These are phyloP conservation scores for Pygathrix nemaeus DNA, from an alignment of 2,113 vertebrate genomes.

Conservation along the genomic window DNA sequence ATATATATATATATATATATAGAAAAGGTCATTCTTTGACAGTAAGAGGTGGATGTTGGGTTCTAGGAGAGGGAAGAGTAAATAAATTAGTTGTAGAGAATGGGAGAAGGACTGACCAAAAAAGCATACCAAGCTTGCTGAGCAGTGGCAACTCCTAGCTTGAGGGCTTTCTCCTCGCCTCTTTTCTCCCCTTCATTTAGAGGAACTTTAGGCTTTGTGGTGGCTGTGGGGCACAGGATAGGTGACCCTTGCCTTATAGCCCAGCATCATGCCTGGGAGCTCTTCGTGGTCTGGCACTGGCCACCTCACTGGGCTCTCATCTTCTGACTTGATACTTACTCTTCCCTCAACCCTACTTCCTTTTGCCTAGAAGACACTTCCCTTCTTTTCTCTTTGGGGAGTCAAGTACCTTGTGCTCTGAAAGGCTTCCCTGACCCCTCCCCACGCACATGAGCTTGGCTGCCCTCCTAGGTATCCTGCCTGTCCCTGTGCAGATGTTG, in stretches of 20 bases:
- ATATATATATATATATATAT: neutral
- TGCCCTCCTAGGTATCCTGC: neutral
- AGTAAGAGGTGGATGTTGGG: neutral
- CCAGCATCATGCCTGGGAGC: neutral
- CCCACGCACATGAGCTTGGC: neutral
- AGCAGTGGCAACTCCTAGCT: neutral
- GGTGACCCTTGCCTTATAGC: neutral
- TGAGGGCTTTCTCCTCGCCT: neutral
- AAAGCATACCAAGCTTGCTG: neutral
- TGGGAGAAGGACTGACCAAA: neutral
- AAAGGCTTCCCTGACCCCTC: neutral
- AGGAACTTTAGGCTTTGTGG: neutral
- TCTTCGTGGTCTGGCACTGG: neutral
- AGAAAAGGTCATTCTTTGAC: neutral
- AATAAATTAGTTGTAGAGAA: neutral
- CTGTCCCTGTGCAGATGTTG: neutral
- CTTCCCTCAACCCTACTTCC: neutral
- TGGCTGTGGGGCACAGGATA: neutral
- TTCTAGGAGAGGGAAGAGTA: neutral
- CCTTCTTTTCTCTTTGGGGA: neutral
- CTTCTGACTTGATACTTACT: neutral
- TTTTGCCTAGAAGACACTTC: neutral
- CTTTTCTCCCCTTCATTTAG: neutral
- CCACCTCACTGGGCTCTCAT: neutral
- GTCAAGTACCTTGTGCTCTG: neutral